Evolutionary conservation across 2,888 invertebrate genomes (phyloP).

Genomic region (Coronaproctus castanopsis): DNA sequence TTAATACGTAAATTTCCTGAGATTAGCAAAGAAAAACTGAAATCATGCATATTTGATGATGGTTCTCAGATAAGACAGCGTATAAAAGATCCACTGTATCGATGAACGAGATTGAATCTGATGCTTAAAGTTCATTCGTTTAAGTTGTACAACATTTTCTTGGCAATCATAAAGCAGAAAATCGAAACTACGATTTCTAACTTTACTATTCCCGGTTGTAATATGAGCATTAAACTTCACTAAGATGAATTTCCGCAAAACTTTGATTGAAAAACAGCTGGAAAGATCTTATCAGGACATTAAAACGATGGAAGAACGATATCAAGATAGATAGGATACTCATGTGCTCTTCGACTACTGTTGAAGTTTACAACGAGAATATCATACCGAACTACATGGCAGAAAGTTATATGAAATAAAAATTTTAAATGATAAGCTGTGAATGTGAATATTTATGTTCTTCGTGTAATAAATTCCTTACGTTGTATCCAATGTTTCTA

Average conservation of each 20-base stretch:
- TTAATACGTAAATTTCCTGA: neutral
- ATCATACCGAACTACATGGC: neutral
- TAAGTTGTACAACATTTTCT: neutral
- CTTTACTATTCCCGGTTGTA: neutral
- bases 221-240: neutral
- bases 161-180: neutral
- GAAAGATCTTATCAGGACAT: neutral
- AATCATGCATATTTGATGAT: neutral
- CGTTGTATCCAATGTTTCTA: neutral
- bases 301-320: neutral
- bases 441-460: neutral
- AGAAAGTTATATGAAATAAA: neutral
- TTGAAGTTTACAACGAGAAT: neutral
- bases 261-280: neutral
- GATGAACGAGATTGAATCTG: neutral
- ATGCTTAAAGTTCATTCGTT: neutral
- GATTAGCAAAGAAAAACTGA: neutral
- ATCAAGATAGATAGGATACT: neutral
- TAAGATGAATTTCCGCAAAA: neutral
- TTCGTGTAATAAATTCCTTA: neutral
- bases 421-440: neutral
- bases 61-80: neutral
- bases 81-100: neutral
- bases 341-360: neutral
- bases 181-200: neutral